These are phyloP conservation scores for Nasalis larvatus DNA, from an alignment of 2,113 vertebrate genomes.

Conservation along the genomic window DNA sequence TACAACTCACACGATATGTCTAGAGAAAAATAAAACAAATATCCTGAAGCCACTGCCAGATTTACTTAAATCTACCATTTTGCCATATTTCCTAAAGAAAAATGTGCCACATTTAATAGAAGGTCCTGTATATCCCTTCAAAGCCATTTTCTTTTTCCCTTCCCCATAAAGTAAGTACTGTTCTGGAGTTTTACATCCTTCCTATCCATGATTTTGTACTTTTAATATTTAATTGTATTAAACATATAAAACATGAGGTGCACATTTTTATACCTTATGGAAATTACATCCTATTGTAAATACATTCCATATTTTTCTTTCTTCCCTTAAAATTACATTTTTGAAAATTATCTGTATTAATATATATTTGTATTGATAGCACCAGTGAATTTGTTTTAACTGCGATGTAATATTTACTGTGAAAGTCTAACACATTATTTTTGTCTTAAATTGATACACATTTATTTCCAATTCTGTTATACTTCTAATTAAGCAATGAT, in stretches of 20 bases:
- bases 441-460: background rate
- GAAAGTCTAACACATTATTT: background rate
- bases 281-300: background rate
- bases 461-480: background rate
- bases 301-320: background rate
- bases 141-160: background rate
- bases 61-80: slow-evolving; percentile 24
- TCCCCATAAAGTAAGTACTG: background rate
- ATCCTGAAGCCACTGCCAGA: background rate
- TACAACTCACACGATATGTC: background rate
- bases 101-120: background rate
- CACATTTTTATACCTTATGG: background rate
- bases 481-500: background rate
- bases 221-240: background rate
- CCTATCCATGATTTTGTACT: background rate
- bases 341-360: background rate
- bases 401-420: background rate
- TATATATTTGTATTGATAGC: background rate
- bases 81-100: background rate
- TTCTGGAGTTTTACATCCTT: background rate
- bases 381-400: background rate
- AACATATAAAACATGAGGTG: background rate
- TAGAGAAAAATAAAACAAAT: slow-evolving; percentile 18
- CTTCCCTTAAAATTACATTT: slow-evolving; percentile 19
- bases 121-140: background rate